Evolutionary conservation across 2,797 vertebrate genomes (phyloP).

Genomic region (Prunella strophiata): DNA sequence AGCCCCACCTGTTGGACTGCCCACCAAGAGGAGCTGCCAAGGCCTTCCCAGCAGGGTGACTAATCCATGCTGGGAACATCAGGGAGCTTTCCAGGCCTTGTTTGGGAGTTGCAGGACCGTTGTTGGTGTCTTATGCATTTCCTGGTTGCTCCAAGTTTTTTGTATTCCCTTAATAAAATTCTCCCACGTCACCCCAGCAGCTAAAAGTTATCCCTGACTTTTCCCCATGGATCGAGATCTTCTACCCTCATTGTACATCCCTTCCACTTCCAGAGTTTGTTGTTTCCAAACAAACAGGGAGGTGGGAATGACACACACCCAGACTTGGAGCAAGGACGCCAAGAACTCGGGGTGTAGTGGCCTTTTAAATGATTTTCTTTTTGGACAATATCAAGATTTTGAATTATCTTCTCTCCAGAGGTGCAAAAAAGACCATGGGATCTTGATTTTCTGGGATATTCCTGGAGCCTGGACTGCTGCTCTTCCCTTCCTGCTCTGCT

Average conservation of each 20-base stretch:
- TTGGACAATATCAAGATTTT: neutral
- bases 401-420: neutral
- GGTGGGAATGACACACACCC: neutral
- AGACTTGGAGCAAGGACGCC: neutral
- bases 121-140: neutral
- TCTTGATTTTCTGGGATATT: neutral
- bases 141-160: neutral
- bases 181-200: neutral
- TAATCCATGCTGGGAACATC: constrained; percentile 48
- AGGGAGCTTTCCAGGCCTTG: constrained; percentile 6
- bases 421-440: neutral
- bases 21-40: constrained; percentile 5
- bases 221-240: neutral
- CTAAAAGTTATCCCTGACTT: neutral
- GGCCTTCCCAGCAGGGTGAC: constrained; percentile 67
- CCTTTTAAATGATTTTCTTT: accelerated
- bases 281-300: neutral
- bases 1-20: constrained; percentile 57
- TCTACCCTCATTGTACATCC: neutral
- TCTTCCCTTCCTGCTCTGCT: neutral
- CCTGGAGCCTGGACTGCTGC: neutral
- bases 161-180: neutral
- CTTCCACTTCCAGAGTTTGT: neutral
- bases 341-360: accelerated
- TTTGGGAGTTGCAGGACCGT: neutral